Evolutionary conservation across 2,797 vertebrate genomes (phyloP).

Genomic region (Acipenser transmontanus): DNA sequence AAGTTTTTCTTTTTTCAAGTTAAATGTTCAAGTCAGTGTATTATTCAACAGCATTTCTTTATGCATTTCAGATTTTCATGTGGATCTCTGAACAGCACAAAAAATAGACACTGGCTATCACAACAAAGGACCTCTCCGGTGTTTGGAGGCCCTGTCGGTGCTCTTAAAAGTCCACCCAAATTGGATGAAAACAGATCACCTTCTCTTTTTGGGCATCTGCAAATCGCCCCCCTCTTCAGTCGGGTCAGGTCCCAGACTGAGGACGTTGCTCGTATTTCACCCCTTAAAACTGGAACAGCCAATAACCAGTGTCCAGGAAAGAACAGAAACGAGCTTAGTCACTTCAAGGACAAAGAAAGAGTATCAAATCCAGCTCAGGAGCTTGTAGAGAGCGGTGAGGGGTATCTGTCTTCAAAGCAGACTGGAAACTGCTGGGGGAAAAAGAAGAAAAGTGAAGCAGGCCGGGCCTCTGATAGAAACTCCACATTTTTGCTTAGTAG

Average conservation of each 20-base stretch:
- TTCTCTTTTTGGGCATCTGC: constrained; percentile 54
- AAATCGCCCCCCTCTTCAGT: constrained; percentile 39
- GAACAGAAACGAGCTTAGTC: constrained; percentile 10
- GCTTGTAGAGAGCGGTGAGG: constrained; percentile 23
- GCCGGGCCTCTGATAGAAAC: constrained; percentile 27
- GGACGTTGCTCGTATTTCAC: constrained; percentile 45
- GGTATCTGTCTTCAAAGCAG: constrained; percentile 34
- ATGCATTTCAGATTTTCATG: constrained; percentile 51
- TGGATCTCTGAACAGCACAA: constrained; percentile 36
- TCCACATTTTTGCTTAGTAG: constrained; percentile 44
- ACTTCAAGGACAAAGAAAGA: not conserved
- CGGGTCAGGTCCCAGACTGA: constrained; percentile 42
- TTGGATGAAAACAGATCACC: constrained; percentile 49
- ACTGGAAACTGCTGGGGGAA: constrained; percentile 49
- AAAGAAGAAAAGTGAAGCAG: constrained; percentile 58
- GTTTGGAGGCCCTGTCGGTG: constrained; percentile 50
- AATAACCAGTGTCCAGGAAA: not conserved
- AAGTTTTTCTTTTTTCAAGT: too few species aligned
- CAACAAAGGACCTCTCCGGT: constrained; percentile 44
- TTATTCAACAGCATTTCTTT: constrained; percentile 19
- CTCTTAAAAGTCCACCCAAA: constrained; percentile 45
- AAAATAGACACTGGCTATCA: constrained; percentile 41
- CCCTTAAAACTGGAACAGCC: constrained; percentile 26
- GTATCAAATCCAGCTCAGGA: constrained; percentile 27
- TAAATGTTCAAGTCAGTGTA: not conserved